Evolutionary conservation across 2,888 invertebrate species (phyloP).

Genomic region (Ochlodes sylvanus): DNA sequence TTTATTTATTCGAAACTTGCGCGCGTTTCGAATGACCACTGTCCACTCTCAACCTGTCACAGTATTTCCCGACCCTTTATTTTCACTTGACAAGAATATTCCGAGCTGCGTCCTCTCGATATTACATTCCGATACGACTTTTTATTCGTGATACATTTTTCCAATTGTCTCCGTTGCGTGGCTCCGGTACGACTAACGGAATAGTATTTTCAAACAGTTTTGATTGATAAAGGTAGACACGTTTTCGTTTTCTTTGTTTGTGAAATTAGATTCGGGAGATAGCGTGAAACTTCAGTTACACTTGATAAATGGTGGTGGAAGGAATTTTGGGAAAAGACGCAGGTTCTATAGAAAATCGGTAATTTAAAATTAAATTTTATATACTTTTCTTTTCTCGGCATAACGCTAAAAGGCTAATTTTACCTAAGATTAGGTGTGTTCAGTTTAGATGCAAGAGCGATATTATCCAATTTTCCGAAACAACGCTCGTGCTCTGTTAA

Average conservation of each 20-base stretch:
- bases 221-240: constrained; percentile 85
- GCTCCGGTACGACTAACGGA: constrained; percentile 76
- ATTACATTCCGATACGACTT: constrained; percentile 83
- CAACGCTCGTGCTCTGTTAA: constrained; percentile 75
- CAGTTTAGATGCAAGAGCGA: constrained; percentile 74
- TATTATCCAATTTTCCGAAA: constrained; percentile 80
- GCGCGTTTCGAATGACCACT: constrained; percentile 76
- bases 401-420: constrained; percentile 37
- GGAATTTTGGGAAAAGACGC: constrained; percentile 66
- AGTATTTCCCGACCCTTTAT: constrained; percentile 81
- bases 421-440: constrained; percentile 58
- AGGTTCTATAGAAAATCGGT: constrained; percentile 64
- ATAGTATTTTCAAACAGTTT: constrained; percentile 83
- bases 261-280: constrained; percentile 80
- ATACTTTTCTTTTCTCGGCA: constrained; percentile 1
- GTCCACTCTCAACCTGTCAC: constrained; percentile 81
- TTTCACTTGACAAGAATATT: constrained; percentile 84
- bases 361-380: constrained; percentile 51
- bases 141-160: constrained; percentile 84
- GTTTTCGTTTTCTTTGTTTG: constrained; percentile 83
- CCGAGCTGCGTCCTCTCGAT: constrained; percentile 74
- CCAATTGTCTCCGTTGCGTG: constrained; percentile 78
- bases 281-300: constrained; percentile 77
- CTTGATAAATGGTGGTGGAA: constrained; percentile 81
- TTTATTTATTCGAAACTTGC: constrained; percentile 81